Evolutionary conservation across 2,113 vertebrate species (phyloP), one percentile per base, ranked within the genome.

Genomic region (Amphiprion percula): DNA sequence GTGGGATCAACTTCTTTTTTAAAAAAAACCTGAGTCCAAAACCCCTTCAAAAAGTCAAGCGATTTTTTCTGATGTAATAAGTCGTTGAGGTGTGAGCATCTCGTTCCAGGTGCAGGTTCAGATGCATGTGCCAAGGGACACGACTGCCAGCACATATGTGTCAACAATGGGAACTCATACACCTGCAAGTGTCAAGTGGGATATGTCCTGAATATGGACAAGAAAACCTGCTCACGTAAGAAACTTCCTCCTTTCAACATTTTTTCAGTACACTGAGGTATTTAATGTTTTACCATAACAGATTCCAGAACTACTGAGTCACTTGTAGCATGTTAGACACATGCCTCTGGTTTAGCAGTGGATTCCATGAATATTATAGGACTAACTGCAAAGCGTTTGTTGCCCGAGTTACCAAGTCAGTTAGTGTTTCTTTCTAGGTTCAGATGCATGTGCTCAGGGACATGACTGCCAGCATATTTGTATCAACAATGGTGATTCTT

Each of bases 401-500:
- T 52, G n/a, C 37, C 10, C 30, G 10, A 66, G 50, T 10, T 16
- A 3, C 30, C 19, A 47, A 47, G 21, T 61, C 26, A 49, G 14
- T 82, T 46, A 58, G 19, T 79, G 28, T 77, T 0, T 88, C 63
- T 72, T 85, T 68, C 28, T 86, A 95, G 94, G 92, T 80, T 21
- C 63, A 39, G 74, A 86, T 86, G 50, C 83, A 17, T 96, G 94
- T 62, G 91, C 90, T 19, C 82, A 83, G 17, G 91, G 88, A 83
- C 94, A 93, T 0, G 88, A 90, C 33, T 97, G 96, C 68, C 92
- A 96, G 63, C 96, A 96, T 1, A 69, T 94, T 59, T 96, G 94
- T 71, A 86, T 94, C 79, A 93, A 81, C 14, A 92, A 72, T 39
- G 84, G 86, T 0, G 84, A 79, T 3, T 95, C 83, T 0, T 89